These are phyloP conservation scores for Andrena minutula DNA, from an alignment of 2,888 invertebrate species.

Conservation along the genomic window DNA sequence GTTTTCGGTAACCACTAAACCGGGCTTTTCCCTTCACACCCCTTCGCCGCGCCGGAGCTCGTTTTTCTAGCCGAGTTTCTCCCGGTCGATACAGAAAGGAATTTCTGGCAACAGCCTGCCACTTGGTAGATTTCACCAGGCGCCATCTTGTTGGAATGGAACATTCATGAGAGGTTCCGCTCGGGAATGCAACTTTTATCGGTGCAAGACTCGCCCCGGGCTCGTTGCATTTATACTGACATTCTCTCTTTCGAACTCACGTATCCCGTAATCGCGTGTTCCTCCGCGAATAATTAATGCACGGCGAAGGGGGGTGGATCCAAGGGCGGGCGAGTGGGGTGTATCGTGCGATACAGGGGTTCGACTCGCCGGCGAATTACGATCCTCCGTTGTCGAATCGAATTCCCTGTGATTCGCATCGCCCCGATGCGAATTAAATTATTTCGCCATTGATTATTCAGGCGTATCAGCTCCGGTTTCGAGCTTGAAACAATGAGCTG, in stretches of 20 bases:
- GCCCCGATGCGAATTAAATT: conserved; percentile 13
- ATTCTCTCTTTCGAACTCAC: conserved; percentile 63
- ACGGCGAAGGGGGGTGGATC: conserved; percentile 20
- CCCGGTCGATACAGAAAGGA: conserved; percentile 24
- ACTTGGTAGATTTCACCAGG: conserved; percentile 40
- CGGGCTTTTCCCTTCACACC: not conserved
- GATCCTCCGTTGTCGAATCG: conserved; percentile 24
- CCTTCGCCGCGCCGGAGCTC: not conserved
- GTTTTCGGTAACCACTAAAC: conserved; percentile 6
- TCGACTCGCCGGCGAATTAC: conserved; percentile 37
- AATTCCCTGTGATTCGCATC: conserved; percentile 34
- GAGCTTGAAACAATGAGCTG: no score
- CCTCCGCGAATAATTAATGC: conserved; percentile 74
- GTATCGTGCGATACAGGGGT: conserved; percentile 37
- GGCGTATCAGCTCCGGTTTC: not conserved
- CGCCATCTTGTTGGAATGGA: conserved; percentile 64
- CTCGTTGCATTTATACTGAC: conserved; percentile 75
- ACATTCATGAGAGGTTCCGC: conserved; percentile 71
- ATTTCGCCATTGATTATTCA: conserved; percentile 17
- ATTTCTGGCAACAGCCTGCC: conserved; percentile 28
- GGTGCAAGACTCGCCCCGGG: conserved; percentile 59
- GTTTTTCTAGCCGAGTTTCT: conserved; percentile 7
- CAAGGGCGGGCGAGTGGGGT: conserved; percentile 14
- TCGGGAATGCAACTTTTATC: conserved; percentile 76
- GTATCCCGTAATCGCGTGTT: conserved; percentile 70